Evolutionary conservation across 2,113 vertebrate species (phyloP), one percentile per base, ranked within the genome.

Genomic region (Bambusicola thoracicus): DNA sequence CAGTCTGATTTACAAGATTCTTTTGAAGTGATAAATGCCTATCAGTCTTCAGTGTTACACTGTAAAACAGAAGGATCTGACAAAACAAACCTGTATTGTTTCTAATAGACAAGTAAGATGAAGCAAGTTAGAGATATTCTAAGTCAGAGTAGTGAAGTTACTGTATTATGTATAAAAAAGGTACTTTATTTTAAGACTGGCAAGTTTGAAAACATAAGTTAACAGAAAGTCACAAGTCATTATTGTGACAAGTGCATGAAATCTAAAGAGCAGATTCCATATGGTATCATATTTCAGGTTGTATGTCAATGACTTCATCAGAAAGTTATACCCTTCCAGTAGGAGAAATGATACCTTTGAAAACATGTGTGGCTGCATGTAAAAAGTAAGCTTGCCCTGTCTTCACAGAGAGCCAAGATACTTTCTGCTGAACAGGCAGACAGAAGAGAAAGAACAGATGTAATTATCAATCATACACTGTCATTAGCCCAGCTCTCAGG

Each of bases 281-380:
- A 90, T 84, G 90, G 87, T 94, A 81, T 96, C 93, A 81, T 94
- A 94, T 97, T 95, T 96, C 94, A 95, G 95, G 87, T 40, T 94
- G 87, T 85, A 96, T 97, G 95, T 94, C 95, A 95, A 94, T 97
- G 96, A 97, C 96, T 96, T 97, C 95, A 96, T 95, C 93, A 97
- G 96, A 97, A 97, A 96, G 96, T 93, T 95, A 97, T 96, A 96
- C 87, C 80, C 84, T 89, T 94, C 86, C 69, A 81, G 62, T 80
- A 92, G 58, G 91, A 95, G 90, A 95, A 95, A 74, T 19, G 46
- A 85, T 88, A 76, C 77, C 92, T 86, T 90, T 85, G 82, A 93
- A 96, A 90, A 78, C 66, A 96, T 93, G 92, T 96, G 94, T 92
- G 96, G 89, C 94, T 96, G 95, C 95, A 93, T 96, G 96, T 95